Base-by-base conservation (phyloP, 35 echinoderm and acorn worm species). In the Nesometra sesokonis region DNA sequence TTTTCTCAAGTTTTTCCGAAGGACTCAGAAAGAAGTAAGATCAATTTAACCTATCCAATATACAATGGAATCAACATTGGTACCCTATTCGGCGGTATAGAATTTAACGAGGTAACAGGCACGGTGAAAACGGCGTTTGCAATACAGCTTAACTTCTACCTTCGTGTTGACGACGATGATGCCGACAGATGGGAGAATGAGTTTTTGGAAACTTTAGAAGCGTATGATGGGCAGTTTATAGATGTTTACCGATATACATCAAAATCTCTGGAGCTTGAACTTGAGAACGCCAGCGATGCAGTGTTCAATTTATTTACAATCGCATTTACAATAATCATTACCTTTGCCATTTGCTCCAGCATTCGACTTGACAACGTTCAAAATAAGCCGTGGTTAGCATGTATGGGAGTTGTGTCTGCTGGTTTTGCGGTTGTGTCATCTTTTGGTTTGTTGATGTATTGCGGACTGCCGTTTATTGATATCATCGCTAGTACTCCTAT, bases 311-410 rank as follows among this genome's bases (percentile, higher is more conserved):
- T 5, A 17, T 32, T 34, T 9, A 81, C 35, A 31, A 30, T 34
- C 7, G 23, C 47, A 30, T 85, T 21, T 57, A 30, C 34, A 11
- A 21, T 88, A 4, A 0, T 92, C 13, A 35, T 87, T 27, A 37
- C 46, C 7, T 92, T 92, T 47, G 43, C 86, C 33, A 36, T 92
- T 3, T 31, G 29, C 0, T 88, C 86, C 31, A 77, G 86, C 35
- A 52, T 80, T 32, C 33, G 77, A 15, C 27, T 82, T 0, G 90
- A 92, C 81, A 88, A 86, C 80, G 90, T 92, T 13, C 29, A 38
- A 23, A 92, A 79, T 67, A 92, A 92, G 52, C 84, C 90, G 30
- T 31, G 29, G 15, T 83, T 92, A 35, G 90, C 84, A 21, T 31
- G 0, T 29, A 37, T 83, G 34, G 91, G 87, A 32, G 91, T 89